Conservation (phyloP, 2,113 vertebrate species). For the Leiothrix lutea region DNA sequence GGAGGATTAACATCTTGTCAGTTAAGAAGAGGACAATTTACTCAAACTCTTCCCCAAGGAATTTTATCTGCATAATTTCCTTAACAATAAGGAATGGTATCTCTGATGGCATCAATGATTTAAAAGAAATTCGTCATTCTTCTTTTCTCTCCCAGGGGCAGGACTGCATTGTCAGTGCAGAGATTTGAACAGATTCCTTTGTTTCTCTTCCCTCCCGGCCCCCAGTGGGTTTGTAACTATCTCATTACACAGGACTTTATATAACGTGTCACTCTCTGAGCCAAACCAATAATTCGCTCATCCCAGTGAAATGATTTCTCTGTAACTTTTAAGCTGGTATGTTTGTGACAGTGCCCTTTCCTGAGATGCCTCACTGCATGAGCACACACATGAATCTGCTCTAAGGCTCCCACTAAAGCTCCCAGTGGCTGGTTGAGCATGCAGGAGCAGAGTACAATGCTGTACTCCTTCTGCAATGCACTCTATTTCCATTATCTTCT, state of each 20-base stretch:
- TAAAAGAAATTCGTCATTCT: background rate
- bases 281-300: background rate
- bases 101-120: background rate
- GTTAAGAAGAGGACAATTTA: background rate
- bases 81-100: background rate
- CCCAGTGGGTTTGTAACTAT: background rate
- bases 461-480: background rate
- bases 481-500: slow-evolving; percentile 41
- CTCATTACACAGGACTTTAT: background rate
- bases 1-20: background rate
- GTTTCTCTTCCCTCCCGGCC: background rate
- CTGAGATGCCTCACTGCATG: background rate
- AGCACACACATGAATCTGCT: background rate
- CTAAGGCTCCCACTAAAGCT: background rate
- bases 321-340: rapidly evolving
- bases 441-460: background rate
- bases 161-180: background rate
- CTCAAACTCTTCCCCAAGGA: background rate
- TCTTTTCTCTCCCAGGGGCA: background rate
- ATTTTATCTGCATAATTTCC: background rate
- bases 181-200: background rate
- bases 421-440: background rate
- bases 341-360: background rate
- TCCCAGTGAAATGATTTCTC: background rate
- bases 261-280: rapidly evolving